Evolutionary conservation across 2,888 invertebrate genomes (phyloP).

Genomic region (Machimus rusticus): DNA sequence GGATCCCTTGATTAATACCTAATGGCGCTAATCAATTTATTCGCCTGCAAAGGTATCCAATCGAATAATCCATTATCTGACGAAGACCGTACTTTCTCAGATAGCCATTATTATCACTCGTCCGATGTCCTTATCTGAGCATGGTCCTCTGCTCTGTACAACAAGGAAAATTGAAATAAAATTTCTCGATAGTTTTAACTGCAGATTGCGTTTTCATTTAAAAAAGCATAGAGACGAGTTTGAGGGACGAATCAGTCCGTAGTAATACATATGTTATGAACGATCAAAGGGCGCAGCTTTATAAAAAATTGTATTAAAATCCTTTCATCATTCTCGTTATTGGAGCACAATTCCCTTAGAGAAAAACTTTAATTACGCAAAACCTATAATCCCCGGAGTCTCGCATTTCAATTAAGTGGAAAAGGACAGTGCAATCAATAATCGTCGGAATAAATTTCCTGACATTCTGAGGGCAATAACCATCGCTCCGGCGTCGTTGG

Average conservation of each 20-base stretch:
- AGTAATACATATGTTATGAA: neutral
- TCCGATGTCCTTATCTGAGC: neutral
- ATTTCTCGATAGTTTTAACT: neutral
- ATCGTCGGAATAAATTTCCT: conserved; percentile 1
- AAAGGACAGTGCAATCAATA: conserved; percentile 17
- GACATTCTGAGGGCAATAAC: neutral
- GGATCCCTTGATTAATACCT: conserved; percentile 4
- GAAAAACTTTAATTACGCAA: neutral
- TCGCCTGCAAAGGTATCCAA: conserved; percentile 42
- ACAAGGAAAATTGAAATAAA: neutral
- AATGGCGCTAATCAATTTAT: conserved; percentile 44
- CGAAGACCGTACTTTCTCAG: neutral
- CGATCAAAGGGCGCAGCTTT: neutral
- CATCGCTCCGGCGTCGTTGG: neutral
- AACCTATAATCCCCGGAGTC: neutral
- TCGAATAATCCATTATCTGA: conserved; percentile 43
- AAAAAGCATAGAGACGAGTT: neutral
- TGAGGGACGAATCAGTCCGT: neutral
- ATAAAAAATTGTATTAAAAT: neutral
- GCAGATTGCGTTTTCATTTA: neutral
- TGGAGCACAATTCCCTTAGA: neutral
- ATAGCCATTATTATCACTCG: neutral
- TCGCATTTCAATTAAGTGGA: conserved; percentile 1
- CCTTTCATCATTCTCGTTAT: neutral
- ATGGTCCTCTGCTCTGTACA: neutral